Conservation (phyloP, 2,888 invertebrate genomes). For the Nemoura dubitans region DNA sequence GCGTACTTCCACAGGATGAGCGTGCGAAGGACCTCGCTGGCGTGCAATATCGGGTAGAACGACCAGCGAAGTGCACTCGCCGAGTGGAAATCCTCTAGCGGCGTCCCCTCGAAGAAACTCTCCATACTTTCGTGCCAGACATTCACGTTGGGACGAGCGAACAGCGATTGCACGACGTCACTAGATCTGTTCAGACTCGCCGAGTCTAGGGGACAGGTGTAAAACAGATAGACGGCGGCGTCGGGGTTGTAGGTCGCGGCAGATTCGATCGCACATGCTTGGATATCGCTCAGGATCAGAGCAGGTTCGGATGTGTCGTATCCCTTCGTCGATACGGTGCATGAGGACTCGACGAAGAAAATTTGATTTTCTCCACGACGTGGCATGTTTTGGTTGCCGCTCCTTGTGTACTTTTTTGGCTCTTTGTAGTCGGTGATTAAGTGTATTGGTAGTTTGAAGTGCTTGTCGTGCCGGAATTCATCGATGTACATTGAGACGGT, state of each 20-base stretch:
- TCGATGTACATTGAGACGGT: not conserved
- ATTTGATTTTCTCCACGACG: not conserved
- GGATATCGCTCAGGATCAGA: not conserved
- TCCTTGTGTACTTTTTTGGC: not conserved
- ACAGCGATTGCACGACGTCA: not conserved
- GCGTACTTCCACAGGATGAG: constrained; percentile 73
- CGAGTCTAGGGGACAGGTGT: not conserved
- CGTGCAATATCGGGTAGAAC: not conserved
- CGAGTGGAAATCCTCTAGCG: not conserved
- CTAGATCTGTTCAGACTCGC: not conserved
- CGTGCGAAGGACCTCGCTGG: not conserved
- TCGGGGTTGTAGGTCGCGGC: not conserved
- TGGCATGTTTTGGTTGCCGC: not conserved
- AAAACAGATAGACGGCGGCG: not conserved
- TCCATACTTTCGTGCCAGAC: not conserved
- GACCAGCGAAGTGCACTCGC: not conserved
- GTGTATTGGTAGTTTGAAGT: not conserved
- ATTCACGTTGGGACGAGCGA: not conserved
- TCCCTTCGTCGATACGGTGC: not conserved
- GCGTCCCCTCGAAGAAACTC: not conserved
- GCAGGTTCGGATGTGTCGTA: not conserved
- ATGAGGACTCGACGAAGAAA: not conserved
- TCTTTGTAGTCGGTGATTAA: not conserved
- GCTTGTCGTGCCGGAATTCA: not conserved
- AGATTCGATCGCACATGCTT: not conserved